phyloP scores from a whole-genome alignment of 2,888 invertebrate genomes.

The Tipula unca region DNA sequence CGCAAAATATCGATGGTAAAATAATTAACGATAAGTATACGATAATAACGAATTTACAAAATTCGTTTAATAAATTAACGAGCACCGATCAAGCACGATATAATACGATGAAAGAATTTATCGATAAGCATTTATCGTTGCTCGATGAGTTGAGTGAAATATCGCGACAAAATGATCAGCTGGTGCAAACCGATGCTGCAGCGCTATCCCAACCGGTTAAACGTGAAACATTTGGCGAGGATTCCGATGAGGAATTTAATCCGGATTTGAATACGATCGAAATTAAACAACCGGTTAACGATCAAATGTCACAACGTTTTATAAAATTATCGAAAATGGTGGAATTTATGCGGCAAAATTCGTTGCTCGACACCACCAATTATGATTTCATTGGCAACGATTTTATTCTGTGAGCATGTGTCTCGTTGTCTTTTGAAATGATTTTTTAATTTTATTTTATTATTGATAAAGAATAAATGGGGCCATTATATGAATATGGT shows the following conservation, averaged over 20 bases:
- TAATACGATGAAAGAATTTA: not conserved
- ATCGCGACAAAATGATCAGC: not conserved
- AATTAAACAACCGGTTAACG: not conserved
- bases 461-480: no score
- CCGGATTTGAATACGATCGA: not conserved
- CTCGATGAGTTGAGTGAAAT: not conserved
- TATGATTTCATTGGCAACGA: not conserved
- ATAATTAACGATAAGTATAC: not conserved
- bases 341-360: conserved; percentile 16
- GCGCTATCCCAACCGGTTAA: not conserved
- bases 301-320: not conserved
- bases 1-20: not conserved
- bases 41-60: not conserved
- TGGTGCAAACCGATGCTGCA: not conserved
- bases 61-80: not conserved
- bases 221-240: not conserved
- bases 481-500: no score
- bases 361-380: not conserved
- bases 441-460: no score
- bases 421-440: no score
- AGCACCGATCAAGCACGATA: not conserved
- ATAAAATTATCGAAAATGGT: conserved; percentile 16
- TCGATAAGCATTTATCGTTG: not conserved
- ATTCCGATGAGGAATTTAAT: not conserved
- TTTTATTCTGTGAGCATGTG: not conserved